Percentiles rank a stretch among this genome's conserved stretches.
Conservation (phyloP, 37 sponge, comb jelly and placozoan genomes). For the Hormiphora californensis region DNA sequence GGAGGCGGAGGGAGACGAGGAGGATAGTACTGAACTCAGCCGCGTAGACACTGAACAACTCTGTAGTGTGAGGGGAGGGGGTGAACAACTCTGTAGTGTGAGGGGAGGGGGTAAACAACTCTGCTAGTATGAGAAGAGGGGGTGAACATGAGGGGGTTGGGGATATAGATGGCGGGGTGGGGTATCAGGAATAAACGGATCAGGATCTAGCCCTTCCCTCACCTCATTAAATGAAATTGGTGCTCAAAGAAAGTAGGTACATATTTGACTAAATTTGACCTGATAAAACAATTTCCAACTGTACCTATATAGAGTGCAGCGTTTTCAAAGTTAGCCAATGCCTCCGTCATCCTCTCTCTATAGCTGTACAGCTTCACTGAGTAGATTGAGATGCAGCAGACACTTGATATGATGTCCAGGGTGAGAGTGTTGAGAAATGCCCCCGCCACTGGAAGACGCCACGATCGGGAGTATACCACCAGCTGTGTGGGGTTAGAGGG, state of each 20-base stretch:
- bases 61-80: not conserved
- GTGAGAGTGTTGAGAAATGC: not conserved
- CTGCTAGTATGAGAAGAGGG: not conserved
- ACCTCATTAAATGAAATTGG: no score
- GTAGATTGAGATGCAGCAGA: not conserved
- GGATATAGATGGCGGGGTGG: no score
- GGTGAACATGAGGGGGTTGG: no score
- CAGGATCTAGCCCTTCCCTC: no score
- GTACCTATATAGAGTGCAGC: not conserved
- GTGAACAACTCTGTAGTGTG: not conserved
- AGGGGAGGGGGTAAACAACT: not conserved
- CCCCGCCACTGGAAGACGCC: not conserved
- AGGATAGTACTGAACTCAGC: not conserved
- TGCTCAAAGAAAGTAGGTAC: no score
- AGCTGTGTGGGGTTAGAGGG: no score
- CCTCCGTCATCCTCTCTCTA: not conserved
- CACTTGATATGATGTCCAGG: not conserved
- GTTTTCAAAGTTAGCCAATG: not conserved
- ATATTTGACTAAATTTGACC: no score
- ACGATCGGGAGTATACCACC: not conserved
- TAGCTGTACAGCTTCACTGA: not conserved
- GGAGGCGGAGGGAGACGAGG: not conserved
- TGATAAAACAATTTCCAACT: no score
- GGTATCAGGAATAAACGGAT: no score
- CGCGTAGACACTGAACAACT: not conserved